Conservation (phyloP, 2,113 vertebrate species). For the Epinephelus fuscoguttatus region DNA sequence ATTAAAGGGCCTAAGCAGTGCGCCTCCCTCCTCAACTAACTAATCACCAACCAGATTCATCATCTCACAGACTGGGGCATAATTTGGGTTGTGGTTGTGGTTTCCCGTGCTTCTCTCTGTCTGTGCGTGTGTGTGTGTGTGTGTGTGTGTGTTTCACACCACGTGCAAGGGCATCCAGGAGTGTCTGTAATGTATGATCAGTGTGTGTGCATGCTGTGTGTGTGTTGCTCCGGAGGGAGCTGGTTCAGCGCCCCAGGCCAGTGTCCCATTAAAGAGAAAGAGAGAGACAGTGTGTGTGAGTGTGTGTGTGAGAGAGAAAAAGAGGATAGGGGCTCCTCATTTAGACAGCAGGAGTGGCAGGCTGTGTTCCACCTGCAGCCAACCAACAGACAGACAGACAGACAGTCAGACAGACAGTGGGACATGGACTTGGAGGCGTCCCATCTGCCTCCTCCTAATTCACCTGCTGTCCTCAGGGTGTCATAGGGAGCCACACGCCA, state of each 20-base stretch:
- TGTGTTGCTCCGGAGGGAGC: constrained; percentile 61
- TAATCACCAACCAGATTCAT: constrained; percentile 78
- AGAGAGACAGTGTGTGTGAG: constrained; percentile 10
- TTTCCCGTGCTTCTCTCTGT: constrained; percentile 34
- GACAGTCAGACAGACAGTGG: constrained; percentile 28
- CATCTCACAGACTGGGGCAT: constrained; percentile 71
- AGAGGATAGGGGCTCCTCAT: constrained; percentile 62
- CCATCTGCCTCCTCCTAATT: constrained; percentile 63
- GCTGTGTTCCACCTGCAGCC: constrained; percentile 68
- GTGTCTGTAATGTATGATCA: constrained; percentile 67
- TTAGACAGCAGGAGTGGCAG: constrained; percentile 59
- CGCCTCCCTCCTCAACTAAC: constrained; percentile 71
- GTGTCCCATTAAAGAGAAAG: constrained; percentile 64
- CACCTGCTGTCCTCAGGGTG: constrained; percentile 69
- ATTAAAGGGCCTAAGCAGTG: constrained; percentile 77
- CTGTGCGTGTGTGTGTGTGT: background rate
- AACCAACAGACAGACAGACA: constrained; percentile 37
- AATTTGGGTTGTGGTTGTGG: constrained; percentile 62
- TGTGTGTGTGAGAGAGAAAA: constrained; percentile 3
- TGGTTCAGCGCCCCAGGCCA: constrained; percentile 67
- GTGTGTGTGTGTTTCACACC: constrained; percentile 16
- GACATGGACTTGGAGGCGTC: constrained; percentile 45
- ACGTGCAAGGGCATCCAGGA: constrained; percentile 62
- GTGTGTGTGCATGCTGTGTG: constrained; percentile 57
- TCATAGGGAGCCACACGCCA: constrained; percentile 30